These are phyloP conservation scores for Petrolisthes manimaculis DNA, from an alignment of 2,888 invertebrate species.

Conservation along the genomic window DNA sequence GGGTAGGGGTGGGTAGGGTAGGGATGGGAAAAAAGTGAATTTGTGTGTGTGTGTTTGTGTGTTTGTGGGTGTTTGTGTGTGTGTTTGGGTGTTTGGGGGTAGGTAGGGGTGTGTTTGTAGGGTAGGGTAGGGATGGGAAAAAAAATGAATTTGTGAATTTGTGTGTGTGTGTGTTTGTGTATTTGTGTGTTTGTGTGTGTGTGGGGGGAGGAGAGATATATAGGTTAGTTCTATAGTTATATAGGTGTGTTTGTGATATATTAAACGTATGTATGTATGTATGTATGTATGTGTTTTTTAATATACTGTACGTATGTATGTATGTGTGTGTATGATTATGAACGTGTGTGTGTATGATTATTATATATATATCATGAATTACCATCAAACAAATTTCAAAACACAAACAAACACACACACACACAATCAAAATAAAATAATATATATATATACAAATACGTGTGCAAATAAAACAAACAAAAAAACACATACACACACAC, in stretches of 20 bases:
- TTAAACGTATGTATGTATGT: no score
- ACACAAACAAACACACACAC: neutral
- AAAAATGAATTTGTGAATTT: conserved; percentile 27
- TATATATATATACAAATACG: conserved; percentile 23
- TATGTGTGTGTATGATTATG: conserved; percentile 27
- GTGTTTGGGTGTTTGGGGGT: conserved; percentile 18
- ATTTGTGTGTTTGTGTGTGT: no score
- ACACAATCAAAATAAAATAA: neutral
- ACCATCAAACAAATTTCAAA: no score
- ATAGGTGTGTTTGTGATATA: conserved; percentile 5
- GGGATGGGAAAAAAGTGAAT: no score
- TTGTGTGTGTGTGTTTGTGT: conserved; percentile 19
- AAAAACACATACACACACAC: no score
- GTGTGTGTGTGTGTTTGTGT: conserved; percentile 27
- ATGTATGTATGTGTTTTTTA: conserved; percentile 19
- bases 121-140: no score
- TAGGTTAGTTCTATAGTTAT: conserved; percentile 27
- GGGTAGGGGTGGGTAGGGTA: no score
- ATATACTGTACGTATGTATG: neutral
- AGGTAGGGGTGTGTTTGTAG: conserved; percentile 9
- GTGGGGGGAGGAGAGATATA: no score
- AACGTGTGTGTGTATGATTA: no score
- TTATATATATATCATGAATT: no score
- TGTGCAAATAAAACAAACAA: no score
- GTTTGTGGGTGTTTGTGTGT: conserved; percentile 19